These are phyloP conservation scores for Papilio glaucus DNA, from an alignment of 1,140 invertebrate species.

Conservation along the genomic window DNA sequence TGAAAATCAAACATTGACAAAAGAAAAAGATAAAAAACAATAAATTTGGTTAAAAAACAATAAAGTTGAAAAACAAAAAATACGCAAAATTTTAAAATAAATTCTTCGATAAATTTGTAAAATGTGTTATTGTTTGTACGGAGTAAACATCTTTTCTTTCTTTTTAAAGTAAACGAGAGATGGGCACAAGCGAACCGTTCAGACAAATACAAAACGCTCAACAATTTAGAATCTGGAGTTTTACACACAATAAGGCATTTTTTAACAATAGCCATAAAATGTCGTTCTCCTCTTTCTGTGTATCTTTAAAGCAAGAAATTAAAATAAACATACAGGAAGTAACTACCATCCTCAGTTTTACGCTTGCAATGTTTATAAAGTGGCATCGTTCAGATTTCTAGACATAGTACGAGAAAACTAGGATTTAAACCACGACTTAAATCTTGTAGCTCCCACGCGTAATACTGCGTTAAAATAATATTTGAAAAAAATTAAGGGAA, in stretches of 20 bases:
- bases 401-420: not conserved
- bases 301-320: not conserved
- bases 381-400: no score
- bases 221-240: not conserved
- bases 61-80: no score
- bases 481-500: no score
- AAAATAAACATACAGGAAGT: not conserved
- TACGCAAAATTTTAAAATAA: no score
- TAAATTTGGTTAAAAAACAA: no score
- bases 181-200: not conserved
- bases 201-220: not conserved
- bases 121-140: not conserved
- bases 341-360: not conserved
- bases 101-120: no score
- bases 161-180: not conserved
- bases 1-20: no score
- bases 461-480: no score
- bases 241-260: constrained; percentile 9
- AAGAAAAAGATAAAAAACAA: no score
- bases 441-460: no score
- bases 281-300: not conserved
- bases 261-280: constrained; percentile 6
- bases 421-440: no score
- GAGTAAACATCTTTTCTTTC: not conserved
- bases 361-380: no score